A percentile compares a stretch with the other conserved stretches of the same genome.
phyloP scores from a whole-genome alignment of 2,113 vertebrate genomes.

The Heterochromis multidens region DNA sequence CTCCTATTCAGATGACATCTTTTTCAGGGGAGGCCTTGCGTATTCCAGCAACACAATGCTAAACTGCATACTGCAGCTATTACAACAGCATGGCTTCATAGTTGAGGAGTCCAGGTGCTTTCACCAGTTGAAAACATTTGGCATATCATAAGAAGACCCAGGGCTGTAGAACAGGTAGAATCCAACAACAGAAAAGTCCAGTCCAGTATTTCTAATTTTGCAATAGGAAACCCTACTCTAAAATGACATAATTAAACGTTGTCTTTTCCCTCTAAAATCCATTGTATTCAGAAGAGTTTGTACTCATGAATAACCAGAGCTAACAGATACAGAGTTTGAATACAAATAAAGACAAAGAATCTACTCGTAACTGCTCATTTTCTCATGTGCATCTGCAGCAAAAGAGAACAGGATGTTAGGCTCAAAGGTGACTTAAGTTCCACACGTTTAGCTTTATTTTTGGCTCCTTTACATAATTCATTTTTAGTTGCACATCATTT shows the following conservation, averaged over 20 bases:
- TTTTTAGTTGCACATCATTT: background rate
- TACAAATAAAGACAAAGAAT: background rate
- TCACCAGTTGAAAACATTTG: too few species aligned
- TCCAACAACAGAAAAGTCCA: too few species aligned
- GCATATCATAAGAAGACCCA: too few species aligned
- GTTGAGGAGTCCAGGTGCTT: too few species aligned
- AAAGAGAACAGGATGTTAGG: rapidly evolving
- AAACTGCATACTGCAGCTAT: too few species aligned
- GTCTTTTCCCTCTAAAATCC: rapidly evolving
- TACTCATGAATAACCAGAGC: background rate
- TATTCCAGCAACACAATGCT: too few species aligned
- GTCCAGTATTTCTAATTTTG: background rate
- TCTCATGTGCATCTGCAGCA: background rate
- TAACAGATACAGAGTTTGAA: rapidly evolving
- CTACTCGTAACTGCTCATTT: background rate
- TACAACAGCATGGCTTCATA: too few species aligned
- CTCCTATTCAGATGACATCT: too few species aligned
- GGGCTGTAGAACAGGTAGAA: too few species aligned
- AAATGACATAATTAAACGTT: background rate
- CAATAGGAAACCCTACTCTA: background rate
- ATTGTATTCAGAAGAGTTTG: background rate
- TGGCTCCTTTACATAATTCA: background rate
- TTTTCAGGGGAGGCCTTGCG: too few species aligned
- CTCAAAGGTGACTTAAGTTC: background rate
- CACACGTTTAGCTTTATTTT: background rate